Base-by-base conservation (phyloP, 2,797 vertebrate species). In the Pampus argenteus region DNA sequence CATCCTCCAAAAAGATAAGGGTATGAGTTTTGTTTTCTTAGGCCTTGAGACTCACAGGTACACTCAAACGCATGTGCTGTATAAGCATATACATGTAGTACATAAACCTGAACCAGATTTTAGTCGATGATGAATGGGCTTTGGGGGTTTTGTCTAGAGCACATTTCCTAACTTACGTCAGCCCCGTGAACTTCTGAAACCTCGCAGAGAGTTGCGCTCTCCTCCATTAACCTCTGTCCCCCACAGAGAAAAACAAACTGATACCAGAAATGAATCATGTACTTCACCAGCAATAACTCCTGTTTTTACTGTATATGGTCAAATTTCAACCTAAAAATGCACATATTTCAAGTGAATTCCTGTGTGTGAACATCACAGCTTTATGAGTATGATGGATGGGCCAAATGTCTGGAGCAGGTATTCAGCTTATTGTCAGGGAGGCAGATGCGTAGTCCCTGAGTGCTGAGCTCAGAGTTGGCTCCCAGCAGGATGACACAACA, bases 361-460 rank as follows among this genome's bases (percentile, higher is more conserved):
- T 71, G 25, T 0, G 31, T 38, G 69, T 7, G 1, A 52, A 69
- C 80, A 59, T 90, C 87, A 73, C 58, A 42, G 58, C 15, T 86
- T 84, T 79, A 82, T 13, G 66, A 86, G 80, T 0, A 2, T 0
- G 48, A 67, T 42, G 49, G 63, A 81, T 47, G 62, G 56, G 47
- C 82, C 71, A 74, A 76, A 34, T 3, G 74, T 86, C 73, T 83
- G 78, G 62, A 71, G 68, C 54, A 73, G 67, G 59, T 81, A 78
- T 64, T 84, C 54, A 52, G 68, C 68, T 54, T 0, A 10, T 66
- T 81, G 82, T 88, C 90, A 84, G 40, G 7, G 29, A 80, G 69
- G 67, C 76, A 86, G 75, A 89, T 72, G 74, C 73, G 70, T 48
- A 13, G 75, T 79, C 92, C 94, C 94, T 89, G 66, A 78, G 74